Evolutionary conservation across 2,797 vertebrate genomes (phyloP), one percentile per base, ranked within the genome.

Genomic region (Malurus leucopterus): DNA sequence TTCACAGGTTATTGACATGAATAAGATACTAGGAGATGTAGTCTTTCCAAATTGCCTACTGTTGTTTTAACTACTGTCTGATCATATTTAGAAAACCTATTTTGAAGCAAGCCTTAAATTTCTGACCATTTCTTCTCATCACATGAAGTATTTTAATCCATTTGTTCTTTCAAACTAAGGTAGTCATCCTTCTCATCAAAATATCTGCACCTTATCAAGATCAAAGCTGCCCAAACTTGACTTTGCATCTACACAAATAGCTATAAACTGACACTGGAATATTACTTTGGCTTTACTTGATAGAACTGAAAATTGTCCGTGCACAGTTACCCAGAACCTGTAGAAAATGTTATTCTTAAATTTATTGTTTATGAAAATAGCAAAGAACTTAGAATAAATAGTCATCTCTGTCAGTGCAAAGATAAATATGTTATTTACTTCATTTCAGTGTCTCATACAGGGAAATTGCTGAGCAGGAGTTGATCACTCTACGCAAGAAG

Each of bases 271-370:
- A 96, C 95, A 94, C 46, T 0, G 7, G 79, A 83, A 93, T 94
- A 93, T 95, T 96, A 88, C 90, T 94, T 96, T 93, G 79, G 88
- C 82, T 96, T 95, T 93, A 92, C 93, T 93, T 96, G 92, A 95
- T 93, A 96, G 89, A 97, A 91, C 86, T 96, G 91, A 96, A 95
- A 96, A 95, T 92, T 96, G 75, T 84, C 87, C 93, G 70, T 93
- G 90, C 93, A 96, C 90, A 96, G 94, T 92, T 93, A 79, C 76
- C 81, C 81, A 91, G 92, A 95, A 96, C 87, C 82, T 84, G 59
- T 89, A 93, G 73, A 88, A 91, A 94, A 94, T 54, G 57, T 95
- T 94, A 74, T 84, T 90, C 64, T 91, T 94, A 93, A 92, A 38
- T 96, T 94, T 88, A 76, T 88, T 94, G 75, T 93, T 96, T 95